Evolutionary conservation across 2,888 invertebrate genomes (phyloP).

Genomic region (Chouioia cunea): DNA sequence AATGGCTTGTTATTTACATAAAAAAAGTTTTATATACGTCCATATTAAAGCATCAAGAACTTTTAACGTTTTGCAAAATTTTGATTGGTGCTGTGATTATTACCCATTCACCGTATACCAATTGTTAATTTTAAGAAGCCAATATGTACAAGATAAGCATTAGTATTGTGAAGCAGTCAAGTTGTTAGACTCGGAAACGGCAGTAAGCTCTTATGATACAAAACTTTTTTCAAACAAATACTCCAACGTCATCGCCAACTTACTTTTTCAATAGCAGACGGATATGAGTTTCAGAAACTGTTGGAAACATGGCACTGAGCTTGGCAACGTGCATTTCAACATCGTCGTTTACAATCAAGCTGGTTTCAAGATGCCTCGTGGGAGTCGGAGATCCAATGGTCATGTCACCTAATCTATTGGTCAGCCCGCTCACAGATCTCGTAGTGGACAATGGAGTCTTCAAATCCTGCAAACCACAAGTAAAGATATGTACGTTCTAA

Average conservation of each 20-base stretch:
- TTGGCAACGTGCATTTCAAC: slow-evolving; percentile 82
- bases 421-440: slow-evolving; percentile 63
- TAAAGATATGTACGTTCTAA: neutral
- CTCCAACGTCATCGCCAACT: slow-evolving; percentile 66
- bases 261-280: slow-evolving; percentile 89
- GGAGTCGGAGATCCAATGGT: slow-evolving; percentile 65
- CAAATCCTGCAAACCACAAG: slow-evolving; percentile 57
- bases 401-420: slow-evolving; percentile 65
- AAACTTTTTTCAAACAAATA: slow-evolving; percentile 2
- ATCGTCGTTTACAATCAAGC: slow-evolving; percentile 75
- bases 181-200: slow-evolving; percentile 35
- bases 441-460: slow-evolving; percentile 64
- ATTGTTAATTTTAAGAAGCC: slow-evolving; percentile 27
- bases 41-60: too few relatives aligned
- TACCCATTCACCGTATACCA: slow-evolving; percentile 31
- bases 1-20: slow-evolving; percentile 10
- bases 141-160: slow-evolving; percentile 32
- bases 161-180: slow-evolving; percentile 45
- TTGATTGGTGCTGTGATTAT: neutral
- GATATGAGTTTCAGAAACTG: slow-evolving; percentile 90
- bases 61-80: too few relatives aligned
- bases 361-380: slow-evolving; percentile 71
- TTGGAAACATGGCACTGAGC: slow-evolving; percentile 90
- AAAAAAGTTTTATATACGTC: too few relatives aligned
- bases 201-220: slow-evolving; percentile 24